These are phyloP conservation scores for Potamilus streckersoni DNA, from an alignment of 1,140 invertebrate genomes.

Conservation along the genomic window DNA sequence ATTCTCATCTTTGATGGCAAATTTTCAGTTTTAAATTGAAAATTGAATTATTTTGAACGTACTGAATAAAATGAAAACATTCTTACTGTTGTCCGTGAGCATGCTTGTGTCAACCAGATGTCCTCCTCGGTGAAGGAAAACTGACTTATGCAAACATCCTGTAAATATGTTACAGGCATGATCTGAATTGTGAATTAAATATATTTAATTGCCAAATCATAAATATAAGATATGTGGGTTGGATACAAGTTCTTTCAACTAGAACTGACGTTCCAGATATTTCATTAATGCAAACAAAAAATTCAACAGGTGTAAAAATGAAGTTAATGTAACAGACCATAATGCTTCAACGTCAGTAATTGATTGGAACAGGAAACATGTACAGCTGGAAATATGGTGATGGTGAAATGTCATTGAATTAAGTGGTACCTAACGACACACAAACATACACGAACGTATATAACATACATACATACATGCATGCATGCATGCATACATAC, in stretches of 20 bases:
- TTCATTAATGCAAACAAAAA: no score
- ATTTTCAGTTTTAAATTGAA: background rate
- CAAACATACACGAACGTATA: no score
- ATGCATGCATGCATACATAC: no score
- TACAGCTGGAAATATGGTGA: no score
- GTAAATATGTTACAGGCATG: background rate
- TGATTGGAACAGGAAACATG: no score
- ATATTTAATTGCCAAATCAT: background rate
- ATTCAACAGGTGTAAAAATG: background rate
- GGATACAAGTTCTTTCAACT: background rate
- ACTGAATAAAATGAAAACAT: background rate
- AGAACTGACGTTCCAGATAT: background rate
- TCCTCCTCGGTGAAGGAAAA: slow-evolving; percentile 26
- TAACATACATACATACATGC: no score
- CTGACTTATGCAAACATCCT: slow-evolving; percentile 28
- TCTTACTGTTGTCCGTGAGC: slow-evolving; percentile 26
- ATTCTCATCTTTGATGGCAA: background rate
- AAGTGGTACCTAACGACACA: no score
- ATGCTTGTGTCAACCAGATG: slow-evolving; percentile 24
- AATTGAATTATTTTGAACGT: background rate
- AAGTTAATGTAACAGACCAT: background rate
- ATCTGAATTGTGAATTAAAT: background rate
- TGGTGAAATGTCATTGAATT: no score
- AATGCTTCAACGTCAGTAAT: no score
- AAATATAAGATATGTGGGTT: background rate